A percentile compares a stretch with the other conserved stretches of the same genome.
phyloP scores from a whole-genome alignment of 2,888 invertebrate species.

The Hyppa rectilinea region DNA sequence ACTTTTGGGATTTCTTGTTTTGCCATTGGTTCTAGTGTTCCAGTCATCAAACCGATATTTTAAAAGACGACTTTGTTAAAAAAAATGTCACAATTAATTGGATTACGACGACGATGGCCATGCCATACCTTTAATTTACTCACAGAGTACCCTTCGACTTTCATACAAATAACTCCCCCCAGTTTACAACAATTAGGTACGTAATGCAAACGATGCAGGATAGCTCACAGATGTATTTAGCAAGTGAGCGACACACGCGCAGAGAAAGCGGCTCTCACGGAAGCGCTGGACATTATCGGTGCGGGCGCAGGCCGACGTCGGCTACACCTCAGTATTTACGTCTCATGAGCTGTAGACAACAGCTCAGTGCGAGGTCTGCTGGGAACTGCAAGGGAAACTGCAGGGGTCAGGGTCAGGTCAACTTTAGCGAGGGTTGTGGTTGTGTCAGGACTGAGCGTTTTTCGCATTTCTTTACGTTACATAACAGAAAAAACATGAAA shows the following conservation, averaged over 20 bases:
- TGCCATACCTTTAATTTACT: neutral
- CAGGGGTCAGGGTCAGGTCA: neutral
- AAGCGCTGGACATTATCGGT: constrained; percentile 45
- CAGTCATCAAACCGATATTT: neutral
- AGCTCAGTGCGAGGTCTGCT: neutral
- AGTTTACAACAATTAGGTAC: neutral
- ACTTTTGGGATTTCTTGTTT: neutral
- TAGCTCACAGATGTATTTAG: constrained; percentile 13
- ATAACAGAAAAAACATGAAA: neutral
- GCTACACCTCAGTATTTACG: constrained; percentile 10
- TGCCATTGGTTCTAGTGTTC: neutral
- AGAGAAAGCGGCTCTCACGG: constrained; percentile 71
- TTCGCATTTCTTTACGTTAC: neutral
- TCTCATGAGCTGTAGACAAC: neutral
- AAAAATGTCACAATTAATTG: neutral
- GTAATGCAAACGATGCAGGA: neutral
- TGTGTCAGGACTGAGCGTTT: neutral
- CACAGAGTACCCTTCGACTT: neutral
- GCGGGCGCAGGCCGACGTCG: neutral
- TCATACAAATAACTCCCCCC: neutral
- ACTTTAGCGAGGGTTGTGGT: no score
- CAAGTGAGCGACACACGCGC: constrained; percentile 40
- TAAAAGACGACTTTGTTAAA: neutral
- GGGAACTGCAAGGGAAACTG: neutral
- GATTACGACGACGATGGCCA: neutral